phyloP scores from a whole-genome alignment of 2,113 vertebrate species.

The Craseonycteris thonglongyai region DNA sequence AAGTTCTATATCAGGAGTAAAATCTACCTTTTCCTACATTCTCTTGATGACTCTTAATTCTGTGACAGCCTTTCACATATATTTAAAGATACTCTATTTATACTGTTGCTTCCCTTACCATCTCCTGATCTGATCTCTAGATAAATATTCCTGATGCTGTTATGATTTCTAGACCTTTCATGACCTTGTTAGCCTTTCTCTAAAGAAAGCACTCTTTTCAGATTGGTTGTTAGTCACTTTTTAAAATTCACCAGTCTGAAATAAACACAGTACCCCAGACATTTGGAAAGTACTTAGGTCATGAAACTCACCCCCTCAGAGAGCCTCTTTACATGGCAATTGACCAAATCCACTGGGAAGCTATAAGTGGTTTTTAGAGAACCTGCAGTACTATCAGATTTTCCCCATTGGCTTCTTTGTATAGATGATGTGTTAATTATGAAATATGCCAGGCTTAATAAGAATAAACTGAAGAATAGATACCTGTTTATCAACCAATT shows the following conservation, averaged over 20 bases:
- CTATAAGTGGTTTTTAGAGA: not conserved
- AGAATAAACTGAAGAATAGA: not conserved
- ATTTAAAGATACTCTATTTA: not conserved
- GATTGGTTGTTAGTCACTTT: not conserved
- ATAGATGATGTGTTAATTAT: not conserved
- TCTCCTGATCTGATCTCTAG: not conserved
- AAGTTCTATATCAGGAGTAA: not conserved
- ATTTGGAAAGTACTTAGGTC: not conserved
- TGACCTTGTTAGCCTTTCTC: not conserved
- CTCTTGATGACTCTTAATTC: not conserved
- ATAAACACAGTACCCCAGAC: not conserved
- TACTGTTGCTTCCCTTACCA: not conserved
- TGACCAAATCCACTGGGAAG: not conserved
- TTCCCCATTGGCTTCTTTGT: not conserved
- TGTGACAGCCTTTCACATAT: not conserved
- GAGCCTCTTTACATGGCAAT: not conserved
- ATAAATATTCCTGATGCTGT: not conserved
- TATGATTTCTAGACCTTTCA: not conserved
- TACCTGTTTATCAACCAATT: not conserved
- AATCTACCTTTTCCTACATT: not conserved
- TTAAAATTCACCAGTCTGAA: not conserved
- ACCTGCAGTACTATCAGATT: not conserved
- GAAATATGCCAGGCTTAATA: not conserved
- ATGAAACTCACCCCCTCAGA: not conserved
- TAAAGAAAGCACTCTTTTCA: not conserved